Base-by-base conservation (phyloP, 2,888 invertebrate species). In the Euzetes globulus region DNA sequence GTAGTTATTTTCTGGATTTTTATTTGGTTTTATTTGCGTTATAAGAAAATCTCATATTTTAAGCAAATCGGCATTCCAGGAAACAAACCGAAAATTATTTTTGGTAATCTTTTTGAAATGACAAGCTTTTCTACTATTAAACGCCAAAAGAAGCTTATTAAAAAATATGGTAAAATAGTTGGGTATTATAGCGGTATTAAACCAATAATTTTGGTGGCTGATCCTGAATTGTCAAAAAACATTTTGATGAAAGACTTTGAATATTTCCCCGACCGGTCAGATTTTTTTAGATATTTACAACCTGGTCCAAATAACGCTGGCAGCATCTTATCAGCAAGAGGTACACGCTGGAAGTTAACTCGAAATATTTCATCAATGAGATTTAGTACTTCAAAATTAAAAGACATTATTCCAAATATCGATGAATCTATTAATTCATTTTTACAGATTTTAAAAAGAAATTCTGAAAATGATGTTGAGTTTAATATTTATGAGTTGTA, bases 291-390 rank as follows among this genome's bases (percentile, higher is more conserved):
- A 33, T 27, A 27, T 17, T 27, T 29, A n/a, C 58, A 75, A n/a
- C 76, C 77, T 11, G 74, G 71, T 9, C 29, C 74, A 1, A 15
- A 72, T 17, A 70, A 72, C 29, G 68, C 78, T 45, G 72, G 77
- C 33, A 77, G 72, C 15, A 50, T 79, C 22, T 71, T 79, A 0
- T 80, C 79, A 1, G 72, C 80, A 7, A 79, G 82, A 3, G 85
- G 84, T 11, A 80, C 82, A 19, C 80, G 84, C 25, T 86, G 86
- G 86, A 85, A 86, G 79, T 80, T 85, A 19, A 82, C 86, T 15
- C 79, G 86, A 33, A 80, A 82, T 13, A 80, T 85, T 7, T 80
- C 84, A 9, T 83, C 83, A 58, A 85, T 85, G 0, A 83, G 83
- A 1, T 86, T 86, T 78, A 83, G 84, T 13, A 80, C 83, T 9